Evolutionary conservation across 2,113 vertebrate species (phyloP), one percentile per base, ranked within the genome.

Genomic region (Cnemophilus loriae): DNA sequence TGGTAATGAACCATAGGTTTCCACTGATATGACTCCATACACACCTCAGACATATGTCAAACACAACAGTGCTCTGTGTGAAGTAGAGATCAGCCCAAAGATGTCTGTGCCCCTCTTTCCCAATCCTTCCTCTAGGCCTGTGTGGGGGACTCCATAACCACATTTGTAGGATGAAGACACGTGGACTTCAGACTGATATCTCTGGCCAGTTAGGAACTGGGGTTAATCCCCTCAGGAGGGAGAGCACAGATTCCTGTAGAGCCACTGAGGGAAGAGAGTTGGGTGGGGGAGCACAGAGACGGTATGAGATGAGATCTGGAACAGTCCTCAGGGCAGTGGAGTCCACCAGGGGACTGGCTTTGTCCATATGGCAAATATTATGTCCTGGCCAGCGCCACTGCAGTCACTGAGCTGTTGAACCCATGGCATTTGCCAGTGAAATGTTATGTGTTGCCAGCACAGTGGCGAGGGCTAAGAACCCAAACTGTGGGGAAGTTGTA

Each of bases 361-460:
- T 44, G 18, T 50, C n/a, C 28, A 3, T 20, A 9, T 2, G 13
- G n/a, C 14, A 77, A 77, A 55, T 9, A 18, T 5, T 1, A 0
- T 9, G 32, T 35, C 30, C 42, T 57, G 1, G 0, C 26, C 1
- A 2, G 16, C 4, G 17, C 2, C 26, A 24, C 32, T 13, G 53
- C 30, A 42, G 37, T 28, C 59, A 69, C 30, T 0, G 1, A 60
- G 35, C 27, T 32, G 13, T 4, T 30, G 55, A 55, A 30, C 10
- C 30, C 1, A 0, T 10, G 8, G 26, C 41, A 30, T 46, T 65
- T 55, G 22, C 42, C 50, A 42, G n/a, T 24, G 50, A 87, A 24
- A 42, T 22, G 35, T 18, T 24, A 13, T 3, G 4, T 39, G 17
- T 20, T 35, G 20, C 6, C 30, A 50, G 28, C 33, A 35, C 0